These are phyloP conservation scores for Stomatorhinus ivindoensis DNA, from an alignment of 2,113 vertebrate genomes.

Conservation along the genomic window DNA sequence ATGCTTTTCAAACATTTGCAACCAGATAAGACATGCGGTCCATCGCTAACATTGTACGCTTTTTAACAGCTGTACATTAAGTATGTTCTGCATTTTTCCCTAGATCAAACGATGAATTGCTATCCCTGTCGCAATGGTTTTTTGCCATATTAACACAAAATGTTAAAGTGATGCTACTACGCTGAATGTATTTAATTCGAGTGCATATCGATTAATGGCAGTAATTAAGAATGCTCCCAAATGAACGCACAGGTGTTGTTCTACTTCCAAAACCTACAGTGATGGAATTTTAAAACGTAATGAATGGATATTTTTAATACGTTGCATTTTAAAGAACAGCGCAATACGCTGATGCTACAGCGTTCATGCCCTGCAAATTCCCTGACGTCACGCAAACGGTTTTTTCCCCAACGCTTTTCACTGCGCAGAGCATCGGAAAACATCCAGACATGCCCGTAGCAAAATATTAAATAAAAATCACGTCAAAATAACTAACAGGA, in stretches of 20 bases:
- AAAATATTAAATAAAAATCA: neutral
- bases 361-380: neutral
- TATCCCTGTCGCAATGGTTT: neutral
- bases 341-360: neutral
- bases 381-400: neutral
- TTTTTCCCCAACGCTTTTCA: neutral
- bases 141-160: neutral
- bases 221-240: neutral
- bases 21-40: neutral
- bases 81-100: neutral
- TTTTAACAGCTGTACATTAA: neutral
- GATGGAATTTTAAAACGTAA: neutral
- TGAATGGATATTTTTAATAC: neutral
- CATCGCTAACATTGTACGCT: neutral
- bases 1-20: neutral
- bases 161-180: neutral
- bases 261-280: neutral
- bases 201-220: neutral
- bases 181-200: neutral
- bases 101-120: neutral
- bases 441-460: neutral
- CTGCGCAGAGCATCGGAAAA: neutral
- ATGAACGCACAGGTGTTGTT: neutral
- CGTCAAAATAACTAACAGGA: neutral
- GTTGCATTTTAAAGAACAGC: neutral